Percentiles rank a stretch among this genome's conserved stretches.
Conservation (phyloP, 2,113 vertebrate genomes). For the Chaetops frenatus region DNA sequence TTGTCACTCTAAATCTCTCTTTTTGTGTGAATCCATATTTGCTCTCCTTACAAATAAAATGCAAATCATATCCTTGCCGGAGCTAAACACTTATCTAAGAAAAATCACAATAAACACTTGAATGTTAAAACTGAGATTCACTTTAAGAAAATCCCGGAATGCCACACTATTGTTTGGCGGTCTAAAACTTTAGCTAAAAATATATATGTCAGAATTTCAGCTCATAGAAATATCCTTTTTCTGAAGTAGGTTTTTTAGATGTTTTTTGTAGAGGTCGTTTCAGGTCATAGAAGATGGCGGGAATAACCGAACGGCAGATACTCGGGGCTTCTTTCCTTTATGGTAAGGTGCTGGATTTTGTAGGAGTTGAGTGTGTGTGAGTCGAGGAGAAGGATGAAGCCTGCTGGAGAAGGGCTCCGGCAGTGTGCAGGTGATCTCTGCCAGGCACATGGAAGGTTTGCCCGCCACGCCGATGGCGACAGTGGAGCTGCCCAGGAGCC, state of each 20-base stretch:
- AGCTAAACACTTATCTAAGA: constrained; percentile 31
- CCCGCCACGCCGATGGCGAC: rapidly evolving
- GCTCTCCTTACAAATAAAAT: constrained; percentile 63
- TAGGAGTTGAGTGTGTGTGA: not conserved
- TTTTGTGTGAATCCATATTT: constrained; percentile 29
- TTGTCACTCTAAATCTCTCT: constrained; percentile 31
- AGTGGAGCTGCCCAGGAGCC: not conserved
- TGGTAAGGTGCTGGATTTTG: not conserved
- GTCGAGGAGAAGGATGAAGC: not conserved
- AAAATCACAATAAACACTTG: constrained; percentile 61
- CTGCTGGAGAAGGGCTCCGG: rapidly evolving
- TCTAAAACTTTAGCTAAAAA: not conserved
- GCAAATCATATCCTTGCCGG: constrained; percentile 57
- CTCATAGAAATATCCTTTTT: not conserved
- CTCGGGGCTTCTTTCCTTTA: not conserved
- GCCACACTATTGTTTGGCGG: not conserved
- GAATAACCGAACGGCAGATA: not conserved
- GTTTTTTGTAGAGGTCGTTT: not conserved
- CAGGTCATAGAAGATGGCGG: not conserved
- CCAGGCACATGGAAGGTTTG: not conserved
- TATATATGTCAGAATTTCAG: not conserved
- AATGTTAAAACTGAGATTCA: constrained; percentile 52
- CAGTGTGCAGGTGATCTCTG: not conserved
- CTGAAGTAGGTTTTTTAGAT: not conserved
- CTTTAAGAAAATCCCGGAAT: constrained; percentile 32